phyloP scores from a whole-genome alignment of 2,888 invertebrate genomes.

The Drosophila ezoana region DNA sequence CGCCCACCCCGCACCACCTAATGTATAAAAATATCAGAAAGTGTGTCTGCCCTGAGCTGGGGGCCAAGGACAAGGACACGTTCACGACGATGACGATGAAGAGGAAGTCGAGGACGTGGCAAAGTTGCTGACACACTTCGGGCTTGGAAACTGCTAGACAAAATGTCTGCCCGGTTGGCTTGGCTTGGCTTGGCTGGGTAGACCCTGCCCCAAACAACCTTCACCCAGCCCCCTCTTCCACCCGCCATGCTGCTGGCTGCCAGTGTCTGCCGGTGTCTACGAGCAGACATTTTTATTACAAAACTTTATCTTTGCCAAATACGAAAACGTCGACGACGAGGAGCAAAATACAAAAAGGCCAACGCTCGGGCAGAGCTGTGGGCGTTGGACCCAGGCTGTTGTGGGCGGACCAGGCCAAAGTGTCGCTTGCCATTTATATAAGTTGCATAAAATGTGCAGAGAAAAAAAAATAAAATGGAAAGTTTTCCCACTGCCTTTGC shows the following conservation, averaged over 20 bases:
- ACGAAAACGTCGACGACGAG: slow-evolving; percentile 59
- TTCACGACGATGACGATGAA: slow-evolving; percentile 56
- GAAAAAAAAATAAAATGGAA: slow-evolving; percentile 30
- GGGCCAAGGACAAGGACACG: slow-evolving; percentile 80
- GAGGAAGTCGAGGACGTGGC: slow-evolving; percentile 66
- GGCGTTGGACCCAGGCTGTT: slow-evolving; percentile 15
- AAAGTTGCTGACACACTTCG: slow-evolving; percentile 81
- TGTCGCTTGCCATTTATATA: slow-evolving; percentile 75
- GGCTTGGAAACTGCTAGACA: slow-evolving; percentile 74
- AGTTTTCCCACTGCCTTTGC: slow-evolving; percentile 42
- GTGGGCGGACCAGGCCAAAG: slow-evolving; percentile 45
- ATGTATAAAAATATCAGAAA: slow-evolving; percentile 62
- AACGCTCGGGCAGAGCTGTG: slow-evolving; percentile 41
- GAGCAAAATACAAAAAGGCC: slow-evolving; percentile 62
- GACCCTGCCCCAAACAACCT: not conserved
- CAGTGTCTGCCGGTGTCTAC: slow-evolving; percentile 65
- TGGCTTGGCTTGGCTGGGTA: slow-evolving; percentile 29
- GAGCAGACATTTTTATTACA: slow-evolving; percentile 80
- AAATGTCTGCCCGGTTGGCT: slow-evolving; percentile 64
- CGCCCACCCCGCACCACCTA: slow-evolving; percentile 20
- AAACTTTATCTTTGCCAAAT: slow-evolving; percentile 81
- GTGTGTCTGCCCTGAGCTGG: slow-evolving; percentile 55
- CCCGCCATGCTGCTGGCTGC: slow-evolving; percentile 17
- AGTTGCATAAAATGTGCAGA: slow-evolving; percentile 74
- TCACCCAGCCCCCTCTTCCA: not conserved